Evolutionary conservation across 2,113 vertebrate species (phyloP), one percentile per base, ranked within the genome.

Genomic region (Dasypus novemcinctus): DNA sequence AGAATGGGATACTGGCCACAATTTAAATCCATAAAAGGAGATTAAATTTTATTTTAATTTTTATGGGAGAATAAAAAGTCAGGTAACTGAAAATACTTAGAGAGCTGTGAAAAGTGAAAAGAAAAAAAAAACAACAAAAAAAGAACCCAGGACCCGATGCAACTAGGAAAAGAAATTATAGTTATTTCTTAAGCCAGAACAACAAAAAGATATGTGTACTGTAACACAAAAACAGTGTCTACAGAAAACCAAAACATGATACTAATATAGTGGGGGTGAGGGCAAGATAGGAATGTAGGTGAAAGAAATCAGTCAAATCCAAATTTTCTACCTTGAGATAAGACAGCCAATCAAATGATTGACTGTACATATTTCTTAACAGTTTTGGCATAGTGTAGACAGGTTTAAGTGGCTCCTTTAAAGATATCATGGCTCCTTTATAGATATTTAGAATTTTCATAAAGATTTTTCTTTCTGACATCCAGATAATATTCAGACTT

Each of bases 1-100:
- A 86, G 36, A 27, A n/a, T 66, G 38, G 38, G 93, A 88, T 72
- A 96, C 52, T 92, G 85, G 78, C 46, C 81, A 96, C 46, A 72
- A 89, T 81, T 95, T 96, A 91, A 96, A 96, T 66, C 92, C 72
- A 80, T 87, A 95, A 96, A 95, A 96, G 85, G 78, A 94, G 93
- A 72, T 31, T 81, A 31, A 33, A 17, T 80, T 95, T 92, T 52
- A 66, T 82, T 88, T 97, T 84, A n/a, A 84, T 84, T 71, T 96
- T 85, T 94, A 93, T 92, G 57, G 41, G 31, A 88, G 29, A 57
- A 87, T 87, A 75, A n/a, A 61, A 83, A 88, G 29, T 66, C 38
- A 78, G 69, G 36, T 71, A 94, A 89, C 52, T 83, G 80, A 80
- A 95, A 90, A 89, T 38, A 93, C 25, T 80, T 68, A 49, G 43